Evolutionary conservation across 2,113 vertebrate genomes (phyloP), one percentile per base, ranked within the genome.

Genomic region (Arizona elegans): DNA sequence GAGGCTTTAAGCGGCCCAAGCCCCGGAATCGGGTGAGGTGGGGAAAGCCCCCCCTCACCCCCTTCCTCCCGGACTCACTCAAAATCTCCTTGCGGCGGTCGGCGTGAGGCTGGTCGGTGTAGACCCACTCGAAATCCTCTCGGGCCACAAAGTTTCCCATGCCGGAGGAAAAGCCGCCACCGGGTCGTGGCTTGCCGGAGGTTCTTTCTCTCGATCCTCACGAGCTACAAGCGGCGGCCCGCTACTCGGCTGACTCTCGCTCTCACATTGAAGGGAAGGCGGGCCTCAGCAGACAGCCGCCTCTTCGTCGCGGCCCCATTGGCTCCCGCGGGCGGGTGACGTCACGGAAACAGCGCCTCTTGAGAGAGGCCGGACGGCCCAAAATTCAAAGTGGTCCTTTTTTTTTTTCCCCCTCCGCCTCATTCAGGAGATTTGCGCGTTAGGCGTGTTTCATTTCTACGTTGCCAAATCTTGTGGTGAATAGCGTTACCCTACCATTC

Each of bases 51-150:
- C 6, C 21, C 55, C 55, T 15, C 38, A 43, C 38, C 38, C 55
- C 55, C 5, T 50, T 13, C 19, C 19, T 17, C 55, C 55, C 21
- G 21, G 21, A 26, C 99, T 99, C 97, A 99, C 99, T 98, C 93
- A 99, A 94, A 55, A 99, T 99, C 95, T 98, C 98, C 94, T 97
- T 98, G 91, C 99, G 98, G 90, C 99, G 97, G 94, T 98, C 97
- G 1, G 99, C 98, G n/a, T 99, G 99, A 0, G 99, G 99, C 97
- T 99, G 98, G 91, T 99, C 99, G 3, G 98, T 98, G 65, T 99
- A 99, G 1, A 99, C 98, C 99, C 99, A 99, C 86, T 99, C 99
- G 90, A 98, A 99, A 92, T 99, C 99, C 7, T 99, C 98, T 0
- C 99, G 98, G 0, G 97, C 97, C 0, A 99, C 98, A 0, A 97